Evolutionary conservation across 2,888 invertebrate genomes (phyloP).

Genomic region (Mesorhabditis spiculigera): DNA sequence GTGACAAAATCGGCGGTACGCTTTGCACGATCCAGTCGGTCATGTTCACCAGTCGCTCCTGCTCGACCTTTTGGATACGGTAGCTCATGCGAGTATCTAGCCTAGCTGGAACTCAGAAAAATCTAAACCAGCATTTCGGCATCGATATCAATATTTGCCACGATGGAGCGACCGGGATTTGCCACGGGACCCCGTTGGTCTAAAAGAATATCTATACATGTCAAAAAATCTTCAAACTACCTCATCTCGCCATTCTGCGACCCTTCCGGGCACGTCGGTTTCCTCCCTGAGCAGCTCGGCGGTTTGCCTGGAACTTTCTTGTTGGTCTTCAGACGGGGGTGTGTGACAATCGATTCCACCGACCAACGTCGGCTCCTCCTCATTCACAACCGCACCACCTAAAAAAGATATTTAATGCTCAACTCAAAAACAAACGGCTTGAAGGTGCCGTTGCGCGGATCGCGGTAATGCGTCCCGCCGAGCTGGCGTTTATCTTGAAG

Average conservation of each 20-base stretch:
- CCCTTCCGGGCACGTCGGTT: too few relatives aligned
- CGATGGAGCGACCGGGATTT: slow-evolving; percentile 64
- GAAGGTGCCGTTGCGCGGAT: slow-evolving; percentile 4
- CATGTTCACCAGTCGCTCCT: not conserved
- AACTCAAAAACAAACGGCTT: not conserved
- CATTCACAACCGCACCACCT: slow-evolving; percentile 24
- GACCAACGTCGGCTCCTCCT: slow-evolving; percentile 67
- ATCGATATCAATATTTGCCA: slow-evolving; percentile 55
- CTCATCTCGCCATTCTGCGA: too few relatives aligned
- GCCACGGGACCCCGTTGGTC: slow-evolving; percentile 26
- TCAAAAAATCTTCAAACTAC: too few relatives aligned
- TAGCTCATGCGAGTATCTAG: not conserved
- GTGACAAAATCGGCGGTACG: too few relatives aligned
- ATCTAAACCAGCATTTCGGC: slow-evolving; percentile 32
- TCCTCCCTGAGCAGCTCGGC: too few relatives aligned
- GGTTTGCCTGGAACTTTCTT: slow-evolving; percentile 36
- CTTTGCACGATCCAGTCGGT: too few relatives aligned
- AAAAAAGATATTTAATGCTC: not conserved
- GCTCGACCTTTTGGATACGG: slow-evolving; percentile 7
- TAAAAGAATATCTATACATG: slow-evolving; percentile 10
- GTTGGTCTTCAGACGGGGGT: slow-evolving; percentile 76
- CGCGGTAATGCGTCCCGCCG: slow-evolving; percentile 16
- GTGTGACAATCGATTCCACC: slow-evolving; percentile 87
- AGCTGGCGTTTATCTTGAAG: slow-evolving; percentile 21
- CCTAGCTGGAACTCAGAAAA: too few relatives aligned